Conservation (phyloP, 2,888 invertebrate species). For the Mylabris sibirica region DNA sequence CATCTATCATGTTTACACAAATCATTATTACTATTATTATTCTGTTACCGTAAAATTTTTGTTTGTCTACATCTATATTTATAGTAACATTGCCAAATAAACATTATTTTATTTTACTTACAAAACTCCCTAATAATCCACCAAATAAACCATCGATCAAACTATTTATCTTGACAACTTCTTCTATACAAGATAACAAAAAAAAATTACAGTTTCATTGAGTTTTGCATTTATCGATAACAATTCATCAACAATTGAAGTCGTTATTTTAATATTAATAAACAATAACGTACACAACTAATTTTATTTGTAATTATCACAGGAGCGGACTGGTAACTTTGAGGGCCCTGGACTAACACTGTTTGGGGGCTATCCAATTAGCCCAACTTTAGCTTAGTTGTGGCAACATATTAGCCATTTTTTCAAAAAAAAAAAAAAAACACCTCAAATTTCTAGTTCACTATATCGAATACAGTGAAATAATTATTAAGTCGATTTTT, state of each 20-base stretch:
- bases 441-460: too few species aligned
- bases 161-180: background rate
- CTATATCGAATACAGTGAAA: too few species aligned
- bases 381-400: too few species aligned
- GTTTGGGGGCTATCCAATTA: too few species aligned
- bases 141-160: constrained; percentile 5
- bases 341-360: too few species aligned
- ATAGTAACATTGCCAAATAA: constrained; percentile 3
- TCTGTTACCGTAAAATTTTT: constrained; percentile 8
- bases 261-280: background rate
- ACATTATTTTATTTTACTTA: background rate
- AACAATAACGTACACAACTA: background rate
- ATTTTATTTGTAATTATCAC: too few species aligned
- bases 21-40: constrained; percentile 4
- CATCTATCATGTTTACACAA: background rate
- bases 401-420: too few species aligned
- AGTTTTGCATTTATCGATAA: too few species aligned
- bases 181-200: background rate
- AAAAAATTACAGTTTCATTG: background rate
- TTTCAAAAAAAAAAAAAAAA: too few species aligned
- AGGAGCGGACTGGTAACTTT: too few species aligned
- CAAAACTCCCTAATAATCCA: background rate
- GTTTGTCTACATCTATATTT: constrained; percentile 9
- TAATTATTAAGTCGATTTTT: too few species aligned
- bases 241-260: too few species aligned